A percentile compares a stretch with the other conserved stretches of the same genome.
Evolutionary conservation across 1,140 invertebrate species (phyloP).

Genomic region (Bombus superbus): DNA sequence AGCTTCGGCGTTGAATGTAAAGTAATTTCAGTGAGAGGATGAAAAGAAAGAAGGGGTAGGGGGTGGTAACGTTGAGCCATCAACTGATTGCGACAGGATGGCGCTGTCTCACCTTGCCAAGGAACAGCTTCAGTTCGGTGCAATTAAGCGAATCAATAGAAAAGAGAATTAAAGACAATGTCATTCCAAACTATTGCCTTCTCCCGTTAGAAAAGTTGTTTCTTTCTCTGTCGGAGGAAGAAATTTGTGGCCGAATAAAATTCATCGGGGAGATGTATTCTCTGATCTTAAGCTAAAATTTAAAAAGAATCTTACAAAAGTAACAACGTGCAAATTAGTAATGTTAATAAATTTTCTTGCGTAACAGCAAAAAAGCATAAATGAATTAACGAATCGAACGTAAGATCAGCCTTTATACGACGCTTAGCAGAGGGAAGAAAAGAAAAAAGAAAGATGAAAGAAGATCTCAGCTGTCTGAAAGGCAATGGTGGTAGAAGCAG

Average conservation of each 20-base stretch:
- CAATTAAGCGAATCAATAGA: constrained; percentile 57
- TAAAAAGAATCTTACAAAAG: background rate
- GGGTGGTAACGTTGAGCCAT: constrained; percentile 40
- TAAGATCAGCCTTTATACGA: background rate
- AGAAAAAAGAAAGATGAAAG: too few species aligned
- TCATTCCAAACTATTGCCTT: background rate
- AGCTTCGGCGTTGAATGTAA: constrained; percentile 46
- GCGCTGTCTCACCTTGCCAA: background rate
- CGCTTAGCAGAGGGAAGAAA: background rate
- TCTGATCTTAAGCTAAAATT: background rate
- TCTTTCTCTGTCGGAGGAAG: background rate
- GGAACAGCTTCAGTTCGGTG: background rate
- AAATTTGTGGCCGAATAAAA: background rate
- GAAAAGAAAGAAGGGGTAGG: constrained; percentile 8
- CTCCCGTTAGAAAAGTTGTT: background rate
- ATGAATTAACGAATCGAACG: background rate
- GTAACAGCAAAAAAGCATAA: background rate
- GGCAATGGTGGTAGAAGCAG: background rate
- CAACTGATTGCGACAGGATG: constrained; percentile 60
- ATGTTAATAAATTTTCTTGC: too few species aligned
- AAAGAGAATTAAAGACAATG: background rate
- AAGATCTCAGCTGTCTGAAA: background rate
- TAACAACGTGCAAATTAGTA: too few species aligned
- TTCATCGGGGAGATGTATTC: background rate
- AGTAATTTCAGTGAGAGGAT: constrained; percentile 11